Percentiles rank a stretch among this genome's conserved stretches.
Evolutionary conservation across 1,140 invertebrate species (phyloP).

Genomic region (Drosophila melanogaster): DNA sequence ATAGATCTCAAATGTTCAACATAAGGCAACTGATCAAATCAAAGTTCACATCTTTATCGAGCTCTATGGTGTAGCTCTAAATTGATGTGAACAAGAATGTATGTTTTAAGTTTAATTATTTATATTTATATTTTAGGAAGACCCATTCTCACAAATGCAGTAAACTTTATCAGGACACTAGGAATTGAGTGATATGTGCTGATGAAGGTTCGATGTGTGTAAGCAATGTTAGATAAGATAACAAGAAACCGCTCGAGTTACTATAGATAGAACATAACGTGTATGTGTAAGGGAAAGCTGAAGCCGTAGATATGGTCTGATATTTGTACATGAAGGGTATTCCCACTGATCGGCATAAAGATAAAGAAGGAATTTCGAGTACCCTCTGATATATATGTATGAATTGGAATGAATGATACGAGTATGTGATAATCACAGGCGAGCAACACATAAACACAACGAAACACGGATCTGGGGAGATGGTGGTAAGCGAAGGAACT

Average conservation of each 20-base stretch:
- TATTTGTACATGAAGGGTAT: slow-evolving; percentile 25
- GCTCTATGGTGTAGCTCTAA: too few relatives aligned
- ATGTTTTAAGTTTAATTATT: too few relatives aligned
- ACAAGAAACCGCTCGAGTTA: slow-evolving; percentile 36
- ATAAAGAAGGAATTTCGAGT: slow-evolving; percentile 8
- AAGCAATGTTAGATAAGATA: slow-evolving; percentile 48
- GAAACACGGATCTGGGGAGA: slow-evolving; percentile 36
- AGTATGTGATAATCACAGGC: background rate
- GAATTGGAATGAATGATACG: slow-evolving; percentile 15
- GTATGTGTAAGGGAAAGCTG: slow-evolving; percentile 16
- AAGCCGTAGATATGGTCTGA: slow-evolving; percentile 22
- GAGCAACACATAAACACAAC: slow-evolving; percentile 44
- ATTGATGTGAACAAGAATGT: too few relatives aligned
- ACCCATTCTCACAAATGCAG: too few relatives aligned
- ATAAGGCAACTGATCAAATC: too few relatives aligned
- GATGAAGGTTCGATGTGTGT: slow-evolving; percentile 14
- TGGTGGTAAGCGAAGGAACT: slow-evolving; percentile 58
- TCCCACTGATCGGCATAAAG: slow-evolving; percentile 14
- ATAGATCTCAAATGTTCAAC: too few relatives aligned
- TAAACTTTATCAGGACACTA: background rate
- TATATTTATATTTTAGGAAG: too few relatives aligned
- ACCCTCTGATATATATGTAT: slow-evolving; percentile 5
- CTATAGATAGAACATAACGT: slow-evolving; percentile 12
- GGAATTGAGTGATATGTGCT: slow-evolving; percentile 9
- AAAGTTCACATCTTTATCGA: too few relatives aligned